Base-by-base conservation (phyloP, 2,797 vertebrate genomes). In the Crocodylus rhombifer region DNA sequence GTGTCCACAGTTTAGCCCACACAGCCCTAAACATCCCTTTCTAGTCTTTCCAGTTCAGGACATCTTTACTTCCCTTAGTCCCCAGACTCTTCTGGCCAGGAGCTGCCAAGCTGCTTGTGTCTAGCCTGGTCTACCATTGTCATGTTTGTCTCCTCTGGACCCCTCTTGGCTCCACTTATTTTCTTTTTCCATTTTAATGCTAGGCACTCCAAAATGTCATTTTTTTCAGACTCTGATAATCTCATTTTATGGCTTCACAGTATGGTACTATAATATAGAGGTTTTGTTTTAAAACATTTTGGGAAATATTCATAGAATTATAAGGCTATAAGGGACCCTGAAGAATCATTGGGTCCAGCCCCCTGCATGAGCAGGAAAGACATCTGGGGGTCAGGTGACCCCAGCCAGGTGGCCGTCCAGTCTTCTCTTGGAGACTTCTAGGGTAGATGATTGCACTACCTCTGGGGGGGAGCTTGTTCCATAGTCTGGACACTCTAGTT, bases 31-130 rank as follows among this genome's bases (percentile, higher is more conserved):
- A 36, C 33, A 36, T 36, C 93, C 93, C 86, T 58, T n/a, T 14
- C 89, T 92, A 78, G 5, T 77, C n/a, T 91, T 95, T 95, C 93
- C 95, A 62, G 25, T 74, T 94, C 81, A 90, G 92, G 74, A 88
- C 55, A 93, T 87, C 26, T 0, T 1, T 93, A 26, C 90, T 90
- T 93, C 16, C n/a, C n/a, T 13, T 90, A 36, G 33, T 36, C 33
- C 33, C 33, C 33, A 36, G 33, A 36, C 33, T 36, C 33, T 36
- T 36, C 33, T 36, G 33, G 33, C 33, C 33, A 36, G 33, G 33
- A 36, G 33, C 33, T 36, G 33, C 33, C 33, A 36, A 36, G 33
- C 33, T 36, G 5, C 33, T 36, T 36, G 33, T 36, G 4, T 36
- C 33, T 36, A 36, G 33, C 33, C 33, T 6, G 33, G 33, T 36